Conservation (phyloP, 2,797 vertebrate genomes). For the Anableps anableps region DNA sequence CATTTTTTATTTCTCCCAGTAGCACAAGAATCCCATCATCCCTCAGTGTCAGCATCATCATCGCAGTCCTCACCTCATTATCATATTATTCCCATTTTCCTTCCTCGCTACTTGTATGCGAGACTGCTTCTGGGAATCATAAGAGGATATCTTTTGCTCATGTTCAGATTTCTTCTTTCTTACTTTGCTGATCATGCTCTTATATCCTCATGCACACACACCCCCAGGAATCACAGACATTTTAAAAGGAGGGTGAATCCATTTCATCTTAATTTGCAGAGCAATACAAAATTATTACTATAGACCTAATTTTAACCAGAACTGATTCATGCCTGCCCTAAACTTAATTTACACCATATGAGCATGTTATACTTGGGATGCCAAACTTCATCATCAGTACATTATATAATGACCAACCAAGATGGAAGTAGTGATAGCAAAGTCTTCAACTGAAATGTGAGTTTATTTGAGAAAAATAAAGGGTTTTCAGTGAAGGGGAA, state of each 20-base stretch:
- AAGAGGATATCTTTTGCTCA: constrained; percentile 39
- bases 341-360: too few species aligned
- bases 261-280: too few species aligned
- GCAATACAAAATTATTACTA: too few species aligned
- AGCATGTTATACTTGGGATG: too few species aligned
- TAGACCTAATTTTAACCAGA: too few species aligned
- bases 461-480: too few species aligned
- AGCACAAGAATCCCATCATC: constrained; percentile 69
- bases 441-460: too few species aligned
- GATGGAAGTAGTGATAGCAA: too few species aligned
- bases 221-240: not conserved
- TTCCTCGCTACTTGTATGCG: constrained; percentile 54
- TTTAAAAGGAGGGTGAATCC: not conserved
- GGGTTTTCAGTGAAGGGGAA: too few species aligned
- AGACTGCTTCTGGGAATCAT: constrained; percentile 64
- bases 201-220: not conserved
- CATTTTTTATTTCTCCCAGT: constrained; percentile 49
- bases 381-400: too few species aligned
- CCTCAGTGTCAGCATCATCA: constrained; percentile 63
- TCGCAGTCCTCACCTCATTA: constrained; percentile 65
- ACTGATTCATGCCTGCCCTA: too few species aligned
- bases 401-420: too few species aligned
- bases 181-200: constrained; percentile 7
- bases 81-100: constrained; percentile 79
- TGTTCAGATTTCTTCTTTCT: constrained; percentile 30